phyloP scores from a whole-genome alignment of 1,140 invertebrate species.

The Samia ricini region DNA sequence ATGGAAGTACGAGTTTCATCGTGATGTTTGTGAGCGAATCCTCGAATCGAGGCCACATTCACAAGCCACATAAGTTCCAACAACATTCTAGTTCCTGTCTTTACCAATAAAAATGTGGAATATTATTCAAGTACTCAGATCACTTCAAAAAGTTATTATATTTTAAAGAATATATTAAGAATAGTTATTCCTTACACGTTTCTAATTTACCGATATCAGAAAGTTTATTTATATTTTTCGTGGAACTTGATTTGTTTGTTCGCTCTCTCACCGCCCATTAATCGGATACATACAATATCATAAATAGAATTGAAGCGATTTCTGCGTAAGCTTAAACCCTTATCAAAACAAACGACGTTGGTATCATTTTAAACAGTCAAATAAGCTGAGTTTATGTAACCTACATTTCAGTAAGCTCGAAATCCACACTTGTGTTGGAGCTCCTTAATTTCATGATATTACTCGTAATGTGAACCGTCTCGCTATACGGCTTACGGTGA shows the following conservation, averaged over 20 bases:
- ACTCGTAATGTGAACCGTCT: slow-evolving; percentile 4
- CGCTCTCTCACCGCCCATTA: not conserved
- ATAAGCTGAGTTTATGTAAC: slow-evolving; percentile 15
- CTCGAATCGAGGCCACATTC: no score
- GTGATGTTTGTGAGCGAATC: no score
- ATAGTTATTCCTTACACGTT: no score
- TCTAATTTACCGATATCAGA: no score
- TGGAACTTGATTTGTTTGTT: not conserved
- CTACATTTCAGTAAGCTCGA: slow-evolving; percentile 15
- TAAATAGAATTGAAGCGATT: slow-evolving; percentile 8
- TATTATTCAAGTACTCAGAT: no score
- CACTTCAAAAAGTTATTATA: no score
- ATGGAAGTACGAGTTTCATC: no score
- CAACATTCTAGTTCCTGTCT: no score
- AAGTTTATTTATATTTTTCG: not conserved
- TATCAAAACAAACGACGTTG: slow-evolving; percentile 11
- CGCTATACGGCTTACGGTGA: not conserved
- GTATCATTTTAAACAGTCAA: slow-evolving; percentile 15
- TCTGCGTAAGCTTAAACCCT: slow-evolving; percentile 7
- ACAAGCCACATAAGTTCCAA: no score
- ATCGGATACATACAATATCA: not conserved
- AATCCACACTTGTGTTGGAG: slow-evolving; percentile 3
- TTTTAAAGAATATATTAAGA: no score
- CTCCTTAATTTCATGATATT: slow-evolving; percentile 3
- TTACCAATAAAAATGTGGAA: no score